phyloP scores from a whole-genome alignment of 2,797 vertebrate species.

The Falco novaeseelandiae region DNA sequence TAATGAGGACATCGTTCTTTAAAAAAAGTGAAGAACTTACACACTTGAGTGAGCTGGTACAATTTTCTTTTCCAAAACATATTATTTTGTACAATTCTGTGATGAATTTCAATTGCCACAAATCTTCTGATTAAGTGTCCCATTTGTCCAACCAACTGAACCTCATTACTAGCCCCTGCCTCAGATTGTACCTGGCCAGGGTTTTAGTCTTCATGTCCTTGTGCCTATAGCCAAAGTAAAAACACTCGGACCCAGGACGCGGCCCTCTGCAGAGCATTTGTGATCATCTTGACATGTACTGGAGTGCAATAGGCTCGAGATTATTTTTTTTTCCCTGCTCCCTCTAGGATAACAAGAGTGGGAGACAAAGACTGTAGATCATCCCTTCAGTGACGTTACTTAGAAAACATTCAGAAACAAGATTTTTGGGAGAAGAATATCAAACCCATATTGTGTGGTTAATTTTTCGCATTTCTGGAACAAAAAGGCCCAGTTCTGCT shows the following conservation, averaged over 20 bases:
- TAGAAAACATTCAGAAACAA: neutral
- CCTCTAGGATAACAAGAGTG: neutral
- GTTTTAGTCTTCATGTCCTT: neutral
- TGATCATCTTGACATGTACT: neutral
- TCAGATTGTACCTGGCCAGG: neutral
- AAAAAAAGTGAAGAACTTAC: neutral
- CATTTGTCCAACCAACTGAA: neutral
- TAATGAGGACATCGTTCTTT: neutral
- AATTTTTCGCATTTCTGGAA: conserved; percentile 10
- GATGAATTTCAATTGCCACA: neutral
- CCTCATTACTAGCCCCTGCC: neutral
- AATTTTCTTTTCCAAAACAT: neutral
- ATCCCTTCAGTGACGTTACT: neutral
- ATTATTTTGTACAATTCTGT: neutral
- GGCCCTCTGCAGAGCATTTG: neutral
- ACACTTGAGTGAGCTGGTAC: neutral
- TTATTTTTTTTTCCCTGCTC: neutral
- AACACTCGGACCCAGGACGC: neutral
- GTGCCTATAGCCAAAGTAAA: neutral
- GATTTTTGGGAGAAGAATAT: neutral
- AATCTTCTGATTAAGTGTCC: neutral
- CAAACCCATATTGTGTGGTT: neutral
- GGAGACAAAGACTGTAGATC: neutral
- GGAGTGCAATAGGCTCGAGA: neutral
- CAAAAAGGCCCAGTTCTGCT: neutral